Evolutionary conservation across 2,797 vertebrate genomes (phyloP).

Genomic region (Gambelia wislizenii): DNA sequence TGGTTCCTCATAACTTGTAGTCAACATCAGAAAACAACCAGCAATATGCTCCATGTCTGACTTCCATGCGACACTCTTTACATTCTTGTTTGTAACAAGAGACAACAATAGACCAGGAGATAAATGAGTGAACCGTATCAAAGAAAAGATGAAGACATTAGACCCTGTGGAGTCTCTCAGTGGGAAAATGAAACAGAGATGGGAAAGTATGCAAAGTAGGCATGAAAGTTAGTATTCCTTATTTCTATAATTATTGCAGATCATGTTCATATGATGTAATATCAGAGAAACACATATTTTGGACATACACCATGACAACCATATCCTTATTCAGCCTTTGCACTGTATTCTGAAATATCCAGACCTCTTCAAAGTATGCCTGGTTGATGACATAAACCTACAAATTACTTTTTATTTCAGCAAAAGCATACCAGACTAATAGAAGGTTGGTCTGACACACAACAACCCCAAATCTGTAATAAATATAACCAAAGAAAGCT

Average conservation of each 20-base stretch:
- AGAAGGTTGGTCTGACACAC: too few relatives aligned
- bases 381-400: background rate
- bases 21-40: background rate
- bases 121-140: background rate
- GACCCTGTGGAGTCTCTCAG: background rate
- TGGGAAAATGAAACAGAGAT: conserved; percentile 1
- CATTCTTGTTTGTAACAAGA: background rate
- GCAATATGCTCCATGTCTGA: background rate
- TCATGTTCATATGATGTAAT: background rate
- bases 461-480: background rate
- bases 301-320: background rate
- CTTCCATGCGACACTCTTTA: background rate
- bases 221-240: background rate
- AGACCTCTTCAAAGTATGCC: background rate
- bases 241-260: conserved; percentile 9
- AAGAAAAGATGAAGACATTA: background rate
- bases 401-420: background rate
- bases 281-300: background rate
- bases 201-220: background rate
- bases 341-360: background rate
- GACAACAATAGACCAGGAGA: background rate
- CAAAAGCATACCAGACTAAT: background rate
- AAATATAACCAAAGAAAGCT: background rate
- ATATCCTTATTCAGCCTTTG: background rate
- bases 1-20: background rate